Percentiles rank a stretch among this genome's conserved stretches.
Conservation (phyloP, 2,888 invertebrate genomes). For the Apodemia duryi region DNA sequence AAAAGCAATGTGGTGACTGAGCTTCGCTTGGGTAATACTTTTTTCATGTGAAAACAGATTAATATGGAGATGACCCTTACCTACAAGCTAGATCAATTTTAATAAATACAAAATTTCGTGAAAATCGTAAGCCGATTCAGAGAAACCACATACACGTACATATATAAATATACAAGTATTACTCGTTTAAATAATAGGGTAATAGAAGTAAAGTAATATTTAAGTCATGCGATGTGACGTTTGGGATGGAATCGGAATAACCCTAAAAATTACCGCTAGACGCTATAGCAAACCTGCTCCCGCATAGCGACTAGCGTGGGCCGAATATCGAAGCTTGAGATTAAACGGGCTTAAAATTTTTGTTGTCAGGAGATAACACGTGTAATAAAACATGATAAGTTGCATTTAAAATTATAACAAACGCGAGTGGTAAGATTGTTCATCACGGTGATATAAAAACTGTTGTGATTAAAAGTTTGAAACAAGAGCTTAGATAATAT, state of each 20-base stretch:
- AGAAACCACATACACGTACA: too few species aligned
- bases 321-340: slow-evolving; percentile 24
- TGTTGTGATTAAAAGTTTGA: not conserved
- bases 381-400: not conserved
- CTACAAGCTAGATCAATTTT: too few species aligned
- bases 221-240: not conserved
- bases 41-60: too few species aligned
- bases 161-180: too few species aligned
- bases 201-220: too few species aligned
- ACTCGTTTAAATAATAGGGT: too few species aligned
- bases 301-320: slow-evolving; percentile 37
- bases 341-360: slow-evolving; percentile 31
- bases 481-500: not conserved
- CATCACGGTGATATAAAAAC: not conserved
- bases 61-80: too few species aligned
- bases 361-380: not conserved
- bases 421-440: not conserved
- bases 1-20: too few species aligned
- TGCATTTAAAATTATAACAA: not conserved
- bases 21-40: too few species aligned
- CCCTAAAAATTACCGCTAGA: slow-evolving; percentile 43
- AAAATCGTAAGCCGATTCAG: too few species aligned
- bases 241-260: not conserved
- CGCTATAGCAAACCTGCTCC: slow-evolving; percentile 47
- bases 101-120: too few species aligned